phyloP scores from a whole-genome alignment of 2,888 invertebrate genomes.

The Gandaritis pyraliata region DNA sequence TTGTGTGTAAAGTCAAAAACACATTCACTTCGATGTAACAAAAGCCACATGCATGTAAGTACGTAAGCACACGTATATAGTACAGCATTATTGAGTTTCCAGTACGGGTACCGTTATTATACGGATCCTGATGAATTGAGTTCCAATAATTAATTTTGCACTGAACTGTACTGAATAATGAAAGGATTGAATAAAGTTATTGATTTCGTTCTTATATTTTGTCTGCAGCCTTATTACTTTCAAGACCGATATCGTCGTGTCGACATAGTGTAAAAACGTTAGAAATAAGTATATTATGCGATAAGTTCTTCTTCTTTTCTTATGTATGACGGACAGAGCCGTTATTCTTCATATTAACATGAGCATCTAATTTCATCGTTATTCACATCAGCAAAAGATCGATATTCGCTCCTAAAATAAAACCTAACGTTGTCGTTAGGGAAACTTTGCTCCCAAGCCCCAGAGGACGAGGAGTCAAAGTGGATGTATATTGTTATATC shows the following conservation, averaged over 20 bases:
- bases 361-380: too few relatives aligned
- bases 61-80: not conserved
- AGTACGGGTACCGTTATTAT: constrained; percentile 6
- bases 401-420: too few relatives aligned
- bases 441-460: constrained; percentile 1
- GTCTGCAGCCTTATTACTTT: too few relatives aligned
- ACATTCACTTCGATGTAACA: not conserved
- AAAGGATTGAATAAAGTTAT: constrained; percentile 7
- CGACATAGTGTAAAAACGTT: too few relatives aligned
- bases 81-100: constrained; percentile 10
- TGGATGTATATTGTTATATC: constrained; percentile 16
- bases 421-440: not conserved
- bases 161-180: constrained; percentile 7
- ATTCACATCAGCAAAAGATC: too few relatives aligned
- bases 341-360: too few relatives aligned
- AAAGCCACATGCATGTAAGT: not conserved
- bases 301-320: too few relatives aligned
- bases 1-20: not conserved
- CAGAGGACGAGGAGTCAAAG: constrained; percentile 3
- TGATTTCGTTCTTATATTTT: not conserved
- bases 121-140: constrained; percentile 9
- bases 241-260: too few relatives aligned
- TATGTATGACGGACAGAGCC: too few relatives aligned
- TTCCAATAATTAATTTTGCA: constrained; percentile 16
- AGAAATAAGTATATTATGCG: too few relatives aligned